Conservation (phyloP, 1,140 invertebrate species). For the Eueides isabella region DNA sequence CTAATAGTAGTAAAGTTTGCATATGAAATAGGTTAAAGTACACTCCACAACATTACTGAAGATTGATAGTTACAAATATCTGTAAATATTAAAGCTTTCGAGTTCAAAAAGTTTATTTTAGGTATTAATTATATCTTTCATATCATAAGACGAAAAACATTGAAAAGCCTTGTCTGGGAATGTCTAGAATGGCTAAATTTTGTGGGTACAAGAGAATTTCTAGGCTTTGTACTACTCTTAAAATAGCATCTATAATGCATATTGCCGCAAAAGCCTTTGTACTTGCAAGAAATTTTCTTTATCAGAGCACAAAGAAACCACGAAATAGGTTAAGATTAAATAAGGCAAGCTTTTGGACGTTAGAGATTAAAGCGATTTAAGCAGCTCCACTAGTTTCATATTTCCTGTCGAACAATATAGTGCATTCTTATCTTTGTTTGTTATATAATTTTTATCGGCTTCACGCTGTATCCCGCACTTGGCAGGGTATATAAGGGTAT, state of each 20-base stretch:
- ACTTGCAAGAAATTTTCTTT: conserved; percentile 34
- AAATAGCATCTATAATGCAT: conserved; percentile 39
- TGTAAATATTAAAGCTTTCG: too few species aligned
- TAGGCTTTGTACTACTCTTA: conserved; percentile 36
- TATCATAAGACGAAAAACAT: not conserved
- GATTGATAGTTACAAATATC: too few species aligned
- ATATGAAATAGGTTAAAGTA: too few species aligned
- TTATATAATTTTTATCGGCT: too few species aligned
- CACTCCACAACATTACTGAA: too few species aligned
- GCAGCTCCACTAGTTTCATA: conserved; percentile 14
- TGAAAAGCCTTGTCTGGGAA: not conserved
- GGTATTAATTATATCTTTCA: not conserved
- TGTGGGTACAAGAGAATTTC: conserved; percentile 36
- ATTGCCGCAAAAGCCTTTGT: conserved; percentile 34
- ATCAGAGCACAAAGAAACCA: conserved; percentile 26
- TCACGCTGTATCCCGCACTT: too few species aligned
- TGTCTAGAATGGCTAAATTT: conserved; percentile 28
- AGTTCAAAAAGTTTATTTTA: not conserved
- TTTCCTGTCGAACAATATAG: not conserved
- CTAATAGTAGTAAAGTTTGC: too few species aligned
- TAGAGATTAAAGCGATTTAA: conserved; percentile 18
- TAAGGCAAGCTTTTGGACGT: conserved; percentile 18
- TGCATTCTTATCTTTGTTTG: not conserved
- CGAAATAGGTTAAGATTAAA: conserved; percentile 25
- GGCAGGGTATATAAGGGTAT: too few species aligned